Evolutionary conservation across 1,140 invertebrate genomes (phyloP).

Genomic region (Gryon sp.): DNA sequence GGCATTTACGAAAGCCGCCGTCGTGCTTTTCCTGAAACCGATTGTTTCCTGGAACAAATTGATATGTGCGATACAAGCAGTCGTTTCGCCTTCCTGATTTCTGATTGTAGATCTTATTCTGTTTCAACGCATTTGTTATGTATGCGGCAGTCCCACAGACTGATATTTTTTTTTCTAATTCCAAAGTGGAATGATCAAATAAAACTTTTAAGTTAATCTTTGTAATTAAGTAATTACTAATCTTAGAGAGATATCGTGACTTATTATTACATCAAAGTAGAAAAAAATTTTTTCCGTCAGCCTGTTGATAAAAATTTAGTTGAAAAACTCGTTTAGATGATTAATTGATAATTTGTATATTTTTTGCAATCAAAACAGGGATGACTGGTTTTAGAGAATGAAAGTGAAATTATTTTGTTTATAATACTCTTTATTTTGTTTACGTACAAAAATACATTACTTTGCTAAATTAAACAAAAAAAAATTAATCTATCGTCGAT

Average conservation of each 20-base stretch:
- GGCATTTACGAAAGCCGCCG: slow-evolving; percentile 23
- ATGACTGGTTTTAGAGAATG: not conserved
- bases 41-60: slow-evolving; percentile 53
- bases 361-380: too few relatives aligned
- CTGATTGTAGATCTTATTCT: slow-evolving; percentile 9
- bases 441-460: slow-evolving; percentile 66
- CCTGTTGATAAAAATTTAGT: too few relatives aligned
- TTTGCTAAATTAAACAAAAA: slow-evolving; percentile 56
- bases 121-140: slow-evolving; percentile 17
- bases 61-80: slow-evolving; percentile 39
- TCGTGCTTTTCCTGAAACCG: slow-evolving; percentile 27
- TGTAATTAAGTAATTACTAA: too few relatives aligned
- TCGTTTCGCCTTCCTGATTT: slow-evolving; percentile 42
- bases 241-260: too few relatives aligned
- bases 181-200: too few relatives aligned
- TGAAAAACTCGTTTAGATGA: too few relatives aligned
- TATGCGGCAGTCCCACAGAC: not conserved
- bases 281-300: too few relatives aligned
- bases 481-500: slow-evolving; percentile 56
- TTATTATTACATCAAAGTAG: too few relatives aligned
- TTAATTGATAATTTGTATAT: too few relatives aligned
- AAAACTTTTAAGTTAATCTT: too few relatives aligned
- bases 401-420: slow-evolving; percentile 5
- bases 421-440: slow-evolving; percentile 54
- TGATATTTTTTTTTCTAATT: slow-evolving; percentile 2